These are phyloP conservation scores for Strix aluco DNA, from an alignment of 2,113 vertebrate genomes.

Conservation along the genomic window DNA sequence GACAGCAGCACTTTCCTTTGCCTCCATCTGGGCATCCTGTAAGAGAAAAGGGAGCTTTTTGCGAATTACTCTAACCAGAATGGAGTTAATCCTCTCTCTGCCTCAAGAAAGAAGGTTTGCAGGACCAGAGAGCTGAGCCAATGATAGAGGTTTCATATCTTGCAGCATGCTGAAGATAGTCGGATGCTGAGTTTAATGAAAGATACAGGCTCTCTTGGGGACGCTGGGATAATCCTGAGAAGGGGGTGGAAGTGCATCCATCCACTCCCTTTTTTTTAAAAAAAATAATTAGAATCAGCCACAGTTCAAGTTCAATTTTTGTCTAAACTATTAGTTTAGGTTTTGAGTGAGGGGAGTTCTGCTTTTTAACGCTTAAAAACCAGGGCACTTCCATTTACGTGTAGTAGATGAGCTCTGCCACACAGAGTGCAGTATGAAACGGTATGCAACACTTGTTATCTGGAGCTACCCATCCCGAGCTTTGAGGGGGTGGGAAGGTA, in stretches of 20 bases:
- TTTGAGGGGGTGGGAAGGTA: neutral
- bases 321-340: neutral
- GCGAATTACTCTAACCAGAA: accelerated
- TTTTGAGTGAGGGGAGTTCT: neutral
- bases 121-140: neutral
- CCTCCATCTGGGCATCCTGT: neutral
- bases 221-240: neutral
- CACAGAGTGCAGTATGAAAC: neutral
- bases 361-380: neutral
- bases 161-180: neutral
- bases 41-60: neutral
- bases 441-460: neutral
- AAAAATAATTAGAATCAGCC: neutral
- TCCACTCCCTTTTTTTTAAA: neutral
- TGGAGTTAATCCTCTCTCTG: neutral
- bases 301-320: neutral
- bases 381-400: accelerated
- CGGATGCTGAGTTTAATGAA: neutral
- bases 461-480: accelerated
- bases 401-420: neutral
- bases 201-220: neutral
- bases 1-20: neutral
- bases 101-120: neutral
- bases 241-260: neutral
- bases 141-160: neutral